phyloP scores from a whole-genome alignment of 2,113 vertebrate genomes.

The Atherinomorus stipes region DNA sequence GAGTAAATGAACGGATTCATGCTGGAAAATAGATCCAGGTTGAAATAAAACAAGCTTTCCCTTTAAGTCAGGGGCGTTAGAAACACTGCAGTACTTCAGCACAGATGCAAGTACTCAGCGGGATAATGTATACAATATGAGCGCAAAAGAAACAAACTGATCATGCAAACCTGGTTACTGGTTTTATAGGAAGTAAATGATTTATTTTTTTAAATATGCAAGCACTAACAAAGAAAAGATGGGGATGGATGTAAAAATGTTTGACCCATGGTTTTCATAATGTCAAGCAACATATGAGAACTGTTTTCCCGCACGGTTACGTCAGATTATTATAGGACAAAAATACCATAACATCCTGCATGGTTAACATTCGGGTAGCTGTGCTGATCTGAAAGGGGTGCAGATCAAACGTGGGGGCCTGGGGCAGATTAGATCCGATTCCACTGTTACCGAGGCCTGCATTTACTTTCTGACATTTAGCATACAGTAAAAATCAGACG shows the following conservation, averaged over 20 bases:
- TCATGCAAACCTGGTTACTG: constrained; percentile 54
- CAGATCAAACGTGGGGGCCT: constrained; percentile 78
- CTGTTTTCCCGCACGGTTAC: constrained; percentile 67
- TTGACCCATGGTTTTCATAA: constrained; percentile 46
- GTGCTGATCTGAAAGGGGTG: constrained; percentile 58
- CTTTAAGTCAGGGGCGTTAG: constrained; percentile 40
- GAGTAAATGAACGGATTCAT: too few species aligned
- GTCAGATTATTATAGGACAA: constrained; percentile 73
- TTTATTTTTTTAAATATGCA: too few species aligned
- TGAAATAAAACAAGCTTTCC: too few species aligned
- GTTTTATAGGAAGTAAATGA: constrained; percentile 50
- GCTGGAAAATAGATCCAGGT: too few species aligned
- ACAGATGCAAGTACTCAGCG: constrained; percentile 63
- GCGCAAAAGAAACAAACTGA: constrained; percentile 50
- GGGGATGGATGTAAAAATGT: constrained; percentile 40
- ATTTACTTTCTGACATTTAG: constrained; percentile 80
- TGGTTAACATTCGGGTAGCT: constrained; percentile 57
- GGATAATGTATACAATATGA: constrained; percentile 67
- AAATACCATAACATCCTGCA: constrained; percentile 75
- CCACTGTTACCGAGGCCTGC: constrained; percentile 73
- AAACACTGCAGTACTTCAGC: constrained; percentile 50
- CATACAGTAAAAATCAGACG: constrained; percentile 66
- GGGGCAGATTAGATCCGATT: constrained; percentile 80
- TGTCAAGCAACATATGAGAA: constrained; percentile 73
- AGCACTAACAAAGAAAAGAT: constrained; percentile 48